Conservation (phyloP, 2,888 invertebrate genomes). For the Acholoe squamosa region DNA sequence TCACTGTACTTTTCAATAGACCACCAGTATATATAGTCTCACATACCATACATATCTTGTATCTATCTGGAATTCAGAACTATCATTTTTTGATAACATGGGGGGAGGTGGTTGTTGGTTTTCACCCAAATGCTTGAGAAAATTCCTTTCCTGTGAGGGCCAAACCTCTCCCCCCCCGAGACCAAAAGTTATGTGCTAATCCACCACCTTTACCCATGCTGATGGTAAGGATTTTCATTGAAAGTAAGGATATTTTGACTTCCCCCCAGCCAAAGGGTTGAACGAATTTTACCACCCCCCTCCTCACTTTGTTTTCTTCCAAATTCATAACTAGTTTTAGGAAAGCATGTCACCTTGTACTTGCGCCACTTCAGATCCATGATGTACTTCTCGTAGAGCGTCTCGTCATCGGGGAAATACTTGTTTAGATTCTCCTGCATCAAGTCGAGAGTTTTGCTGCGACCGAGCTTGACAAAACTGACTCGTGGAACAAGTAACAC, state of each 20-base stretch:
- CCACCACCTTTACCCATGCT: neutral
- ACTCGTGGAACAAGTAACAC: slow-evolving; percentile 71
- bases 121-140: too few species aligned
- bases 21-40: too few species aligned
- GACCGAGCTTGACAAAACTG: slow-evolving; percentile 71
- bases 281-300: neutral
- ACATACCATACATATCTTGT: too few species aligned
- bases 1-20: too few species aligned
- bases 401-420: slow-evolving; percentile 67
- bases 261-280: neutral
- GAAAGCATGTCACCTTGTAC: neutral
- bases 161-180: too few species aligned
- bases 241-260: neutral
- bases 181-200: too few species aligned
- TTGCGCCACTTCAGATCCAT: slow-evolving; percentile 14
- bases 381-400: slow-evolving; percentile 8
- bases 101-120: too few species aligned
- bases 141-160: too few species aligned
- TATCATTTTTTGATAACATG: too few species aligned
- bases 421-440: slow-evolving; percentile 70
- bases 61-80: too few species aligned
- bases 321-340: neutral
- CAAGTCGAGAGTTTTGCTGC: slow-evolving; percentile 65
- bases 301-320: too few species aligned
- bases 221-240: neutral